These are phyloP conservation scores for Physocephala rufipes DNA, from an alignment of 2,888 invertebrate genomes.

Conservation along the genomic window DNA sequence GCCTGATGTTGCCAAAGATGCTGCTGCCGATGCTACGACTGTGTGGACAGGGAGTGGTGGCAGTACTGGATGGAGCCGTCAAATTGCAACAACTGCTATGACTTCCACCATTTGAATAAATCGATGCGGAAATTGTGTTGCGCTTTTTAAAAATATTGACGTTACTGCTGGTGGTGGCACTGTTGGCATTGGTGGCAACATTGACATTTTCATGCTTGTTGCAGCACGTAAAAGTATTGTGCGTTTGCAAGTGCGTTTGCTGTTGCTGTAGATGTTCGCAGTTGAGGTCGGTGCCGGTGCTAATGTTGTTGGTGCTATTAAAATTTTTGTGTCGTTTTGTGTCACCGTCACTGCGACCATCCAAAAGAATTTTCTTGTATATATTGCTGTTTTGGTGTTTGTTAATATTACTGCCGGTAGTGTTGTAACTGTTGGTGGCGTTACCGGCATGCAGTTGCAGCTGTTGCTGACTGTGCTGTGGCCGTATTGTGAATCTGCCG, in stretches of 20 bases:
- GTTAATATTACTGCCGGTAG: conserved; percentile 55
- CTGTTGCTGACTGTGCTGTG: conserved; percentile 62
- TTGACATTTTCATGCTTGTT: no score
- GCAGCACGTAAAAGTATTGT: conserved; percentile 25
- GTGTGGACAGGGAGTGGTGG: conserved; percentile 47
- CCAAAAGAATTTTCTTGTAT: conserved; percentile 1
- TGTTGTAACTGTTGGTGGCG: conserved; percentile 47
- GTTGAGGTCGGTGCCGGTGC: conserved; percentile 22
- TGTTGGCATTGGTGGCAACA: background rate
- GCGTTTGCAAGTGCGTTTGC: conserved; percentile 27
- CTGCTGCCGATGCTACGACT: conserved; percentile 47
- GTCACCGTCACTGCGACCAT: conserved; percentile 39
- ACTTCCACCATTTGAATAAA: conserved; percentile 44
- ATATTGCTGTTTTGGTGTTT: conserved; percentile 35
- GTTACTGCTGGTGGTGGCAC: background rate
- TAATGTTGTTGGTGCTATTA: conserved; percentile 18
- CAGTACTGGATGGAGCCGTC: conserved; percentile 40
- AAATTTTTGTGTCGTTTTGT: conserved; percentile 32
- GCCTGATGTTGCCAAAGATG: conserved; percentile 50
- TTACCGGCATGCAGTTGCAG: conserved; percentile 57
- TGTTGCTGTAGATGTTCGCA: no score
- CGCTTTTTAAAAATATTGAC: background rate
- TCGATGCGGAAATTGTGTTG: conserved; percentile 39
- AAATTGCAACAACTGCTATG: conserved; percentile 24
- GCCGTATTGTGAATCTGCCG: conserved; percentile 63